A percentile compares a stretch with the other conserved stretches of the same genome.
phyloP scores from a whole-genome alignment of 1,140 invertebrate species.

The Bombus terrestris region DNA sequence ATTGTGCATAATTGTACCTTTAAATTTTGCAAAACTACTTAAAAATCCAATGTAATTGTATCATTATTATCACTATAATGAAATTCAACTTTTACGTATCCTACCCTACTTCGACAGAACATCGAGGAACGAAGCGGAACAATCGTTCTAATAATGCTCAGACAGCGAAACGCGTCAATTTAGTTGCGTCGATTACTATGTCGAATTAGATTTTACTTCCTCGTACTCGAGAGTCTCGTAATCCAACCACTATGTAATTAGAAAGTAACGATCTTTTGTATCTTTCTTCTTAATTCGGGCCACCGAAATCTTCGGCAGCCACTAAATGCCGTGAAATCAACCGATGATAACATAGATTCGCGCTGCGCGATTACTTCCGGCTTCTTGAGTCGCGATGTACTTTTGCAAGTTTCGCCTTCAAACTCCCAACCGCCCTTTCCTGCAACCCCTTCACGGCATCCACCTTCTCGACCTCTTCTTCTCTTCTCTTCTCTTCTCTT shows the following conservation, averaged over 20 bases:
- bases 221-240: not conserved
- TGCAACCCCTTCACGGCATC: not conserved
- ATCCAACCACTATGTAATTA: not conserved
- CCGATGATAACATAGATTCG: slow-evolving; percentile 64
- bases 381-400: slow-evolving; percentile 80
- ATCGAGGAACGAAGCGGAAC: no score
- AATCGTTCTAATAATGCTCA: no score
- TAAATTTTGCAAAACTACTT: no score
- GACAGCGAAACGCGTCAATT: no score
- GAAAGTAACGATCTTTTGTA: slow-evolving; percentile 3
- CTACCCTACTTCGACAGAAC: no score
- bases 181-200: not conserved
- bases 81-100: no score
- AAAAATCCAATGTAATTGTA: no score
- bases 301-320: slow-evolving; percentile 68
- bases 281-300: slow-evolving; percentile 9
- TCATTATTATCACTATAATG: no score
- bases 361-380: slow-evolving; percentile 79
- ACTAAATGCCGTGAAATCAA: slow-evolving; percentile 74
- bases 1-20: no score
- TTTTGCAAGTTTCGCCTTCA: slow-evolving; percentile 78
- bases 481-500: not conserved
- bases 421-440: slow-evolving; percentile 53
- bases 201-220: slow-evolving; percentile 23
- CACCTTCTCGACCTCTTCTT: slow-evolving; percentile 18